Conservation (phyloP, 2,113 vertebrate genomes). For the Turdus rufiventris region DNA sequence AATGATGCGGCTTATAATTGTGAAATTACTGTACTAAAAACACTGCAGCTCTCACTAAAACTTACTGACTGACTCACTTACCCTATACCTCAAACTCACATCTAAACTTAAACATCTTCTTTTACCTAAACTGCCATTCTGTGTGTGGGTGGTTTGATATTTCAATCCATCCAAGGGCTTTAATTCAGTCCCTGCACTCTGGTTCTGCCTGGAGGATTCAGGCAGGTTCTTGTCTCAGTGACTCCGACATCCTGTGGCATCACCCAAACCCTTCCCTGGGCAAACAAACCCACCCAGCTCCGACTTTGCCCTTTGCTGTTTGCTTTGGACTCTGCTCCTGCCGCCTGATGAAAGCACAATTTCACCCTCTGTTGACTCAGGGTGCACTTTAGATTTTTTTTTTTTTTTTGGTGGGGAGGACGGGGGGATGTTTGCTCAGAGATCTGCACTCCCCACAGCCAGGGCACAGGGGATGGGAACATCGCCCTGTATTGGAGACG, state of each 20-base stretch:
- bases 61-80: too few species aligned
- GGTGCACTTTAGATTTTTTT: not conserved
- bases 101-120: too few species aligned
- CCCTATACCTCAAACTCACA: too few species aligned
- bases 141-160: too few species aligned
- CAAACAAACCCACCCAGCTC: conserved; percentile 5
- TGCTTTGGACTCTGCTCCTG: not conserved
- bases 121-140: too few species aligned
- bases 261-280: not conserved
- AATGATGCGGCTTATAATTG: too few species aligned
- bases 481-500: not conserved
- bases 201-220: too few species aligned
- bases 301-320: conserved; percentile 28
- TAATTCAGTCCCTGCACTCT: too few species aligned
- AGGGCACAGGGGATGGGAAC: not conserved
- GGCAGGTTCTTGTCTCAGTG: too few species aligned
- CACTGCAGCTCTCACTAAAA: too few species aligned
- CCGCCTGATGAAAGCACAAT: not conserved
- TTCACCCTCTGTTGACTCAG: not conserved
- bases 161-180: too few species aligned
- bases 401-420: fast-evolving
- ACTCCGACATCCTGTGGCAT: not conserved
- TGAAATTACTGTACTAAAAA: too few species aligned
- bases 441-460: not conserved
- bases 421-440: not conserved